A percentile compares a stretch with the other conserved stretches of the same genome.
Conservation (phyloP, 2,888 invertebrate genomes). For the Rotaria socialis region DNA sequence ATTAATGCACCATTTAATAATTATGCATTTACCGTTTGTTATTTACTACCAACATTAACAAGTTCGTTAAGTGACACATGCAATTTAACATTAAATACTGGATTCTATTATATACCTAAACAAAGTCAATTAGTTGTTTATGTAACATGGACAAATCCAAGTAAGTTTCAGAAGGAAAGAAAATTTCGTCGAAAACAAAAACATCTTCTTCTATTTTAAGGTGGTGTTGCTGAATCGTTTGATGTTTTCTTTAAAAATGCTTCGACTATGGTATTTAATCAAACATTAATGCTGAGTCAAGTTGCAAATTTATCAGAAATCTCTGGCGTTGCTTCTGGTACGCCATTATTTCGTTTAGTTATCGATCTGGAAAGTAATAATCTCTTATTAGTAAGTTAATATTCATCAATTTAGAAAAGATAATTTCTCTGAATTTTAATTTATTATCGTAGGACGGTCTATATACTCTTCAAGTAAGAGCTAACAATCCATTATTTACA, state of each 20-base stretch:
- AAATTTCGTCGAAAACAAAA: neutral
- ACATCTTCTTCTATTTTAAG: neutral
- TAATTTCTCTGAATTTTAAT: too few species aligned
- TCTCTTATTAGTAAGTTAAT: neutral
- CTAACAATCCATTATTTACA: neutral
- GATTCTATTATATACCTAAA: neutral
- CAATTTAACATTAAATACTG: neutral
- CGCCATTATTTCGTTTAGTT: constrained; percentile 1
- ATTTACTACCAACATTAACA: neutral
- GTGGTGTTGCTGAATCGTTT: neutral
- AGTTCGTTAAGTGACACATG: neutral
- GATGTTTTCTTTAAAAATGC: neutral
- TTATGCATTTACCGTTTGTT: neutral
- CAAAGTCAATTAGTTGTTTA: constrained; percentile 33
- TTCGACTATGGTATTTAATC: neutral
- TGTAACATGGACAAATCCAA: constrained; percentile 26
- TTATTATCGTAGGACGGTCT: neutral
- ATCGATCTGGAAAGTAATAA: neutral
- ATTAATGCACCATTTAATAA: constrained; percentile 1
- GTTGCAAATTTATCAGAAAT: neutral
- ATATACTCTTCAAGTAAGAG: neutral
- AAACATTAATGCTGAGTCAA: neutral
- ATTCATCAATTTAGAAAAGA: neutral
- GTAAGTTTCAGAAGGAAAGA: neutral
- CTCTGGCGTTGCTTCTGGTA: neutral